phyloP scores from a whole-genome alignment of 2,888 invertebrate genomes.

The Brachyptera risi region DNA sequence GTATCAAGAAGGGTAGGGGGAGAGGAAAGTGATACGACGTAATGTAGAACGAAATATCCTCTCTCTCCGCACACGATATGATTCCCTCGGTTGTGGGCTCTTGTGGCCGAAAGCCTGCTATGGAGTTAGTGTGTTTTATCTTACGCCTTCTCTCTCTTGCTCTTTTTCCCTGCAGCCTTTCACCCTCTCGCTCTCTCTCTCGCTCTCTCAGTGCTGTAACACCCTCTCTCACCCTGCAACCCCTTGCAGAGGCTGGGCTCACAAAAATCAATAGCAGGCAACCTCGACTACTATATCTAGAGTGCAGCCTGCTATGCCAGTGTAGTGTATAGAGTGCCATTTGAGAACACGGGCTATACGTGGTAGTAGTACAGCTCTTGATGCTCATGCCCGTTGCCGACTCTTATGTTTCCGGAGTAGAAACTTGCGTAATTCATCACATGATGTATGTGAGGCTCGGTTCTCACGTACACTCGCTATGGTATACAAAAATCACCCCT shows the following conservation, averaged over 20 bases:
- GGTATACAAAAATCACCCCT: conserved; percentile 19
- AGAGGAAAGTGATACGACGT: too few relatives aligned
- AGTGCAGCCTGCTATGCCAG: conserved; percentile 2
- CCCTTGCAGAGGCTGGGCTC: conserved; percentile 27
- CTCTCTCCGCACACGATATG: too few relatives aligned
- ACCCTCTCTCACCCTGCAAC: conserved; percentile 19
- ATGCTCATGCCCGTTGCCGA: background rate
- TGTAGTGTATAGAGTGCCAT: too few relatives aligned
- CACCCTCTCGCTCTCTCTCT: conserved; percentile 22
- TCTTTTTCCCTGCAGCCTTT: conserved; percentile 25
- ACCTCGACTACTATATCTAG: conserved; percentile 16
- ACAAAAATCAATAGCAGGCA: conserved; percentile 30
- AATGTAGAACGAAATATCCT: too few relatives aligned
- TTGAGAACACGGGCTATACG: background rate
- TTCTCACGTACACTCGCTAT: background rate
- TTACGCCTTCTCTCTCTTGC: conserved; percentile 24
- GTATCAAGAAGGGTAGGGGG: too few relatives aligned
- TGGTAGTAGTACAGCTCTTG: background rate
- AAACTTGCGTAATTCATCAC: background rate
- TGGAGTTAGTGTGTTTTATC: conserved; percentile 32
- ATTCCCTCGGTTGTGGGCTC: conserved; percentile 16
- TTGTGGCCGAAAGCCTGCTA: conserved; percentile 24
- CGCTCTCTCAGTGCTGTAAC: conserved; percentile 26
- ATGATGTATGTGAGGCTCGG: background rate
- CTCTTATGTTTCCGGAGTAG: background rate